These are phyloP conservation scores for Neoniphon sammara DNA, from an alignment of 2,797 vertebrate species.

Conservation along the genomic window DNA sequence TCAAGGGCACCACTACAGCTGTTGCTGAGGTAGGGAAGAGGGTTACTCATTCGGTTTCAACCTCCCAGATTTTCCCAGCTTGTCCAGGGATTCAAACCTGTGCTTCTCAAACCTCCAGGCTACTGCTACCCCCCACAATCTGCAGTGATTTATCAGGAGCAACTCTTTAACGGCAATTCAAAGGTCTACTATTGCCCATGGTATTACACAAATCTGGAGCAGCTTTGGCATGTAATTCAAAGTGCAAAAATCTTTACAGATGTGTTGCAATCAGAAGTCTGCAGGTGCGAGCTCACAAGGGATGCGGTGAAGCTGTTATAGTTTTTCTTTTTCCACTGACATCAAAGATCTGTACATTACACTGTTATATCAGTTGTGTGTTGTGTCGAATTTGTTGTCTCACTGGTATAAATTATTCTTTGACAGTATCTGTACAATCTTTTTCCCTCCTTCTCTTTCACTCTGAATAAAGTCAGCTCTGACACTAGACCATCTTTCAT, in stretches of 20 bases:
- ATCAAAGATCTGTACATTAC: constrained; percentile 1
- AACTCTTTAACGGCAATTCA: too few species aligned
- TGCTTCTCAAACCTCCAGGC: too few species aligned
- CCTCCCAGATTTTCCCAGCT: too few species aligned
- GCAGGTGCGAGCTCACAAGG: background rate
- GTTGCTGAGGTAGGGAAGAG: too few species aligned
- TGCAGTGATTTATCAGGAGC: too few species aligned
- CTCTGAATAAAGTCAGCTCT: constrained; percentile 56
- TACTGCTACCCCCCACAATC: too few species aligned
- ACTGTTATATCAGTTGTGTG: background rate
- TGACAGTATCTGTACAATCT: constrained; percentile 54
- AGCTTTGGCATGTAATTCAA: too few species aligned
- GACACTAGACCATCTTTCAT: constrained; percentile 65
- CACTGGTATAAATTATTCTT: constrained; percentile 42
- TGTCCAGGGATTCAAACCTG: too few species aligned
- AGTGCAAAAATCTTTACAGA: background rate
- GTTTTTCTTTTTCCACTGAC: constrained; percentile 24
- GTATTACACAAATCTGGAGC: too few species aligned
- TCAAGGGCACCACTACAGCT: too few species aligned
- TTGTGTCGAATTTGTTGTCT: constrained; percentile 25
- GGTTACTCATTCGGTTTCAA: too few species aligned
- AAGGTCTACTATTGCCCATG: too few species aligned
- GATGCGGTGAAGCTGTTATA: constrained; percentile 11
- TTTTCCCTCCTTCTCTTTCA: constrained; percentile 47
- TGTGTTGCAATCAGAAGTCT: background rate